A percentile compares a stretch with the other conserved stretches of the same genome.
phyloP scores from a whole-genome alignment of 2,797 vertebrate species.

The Danio aesculapii region DNA sequence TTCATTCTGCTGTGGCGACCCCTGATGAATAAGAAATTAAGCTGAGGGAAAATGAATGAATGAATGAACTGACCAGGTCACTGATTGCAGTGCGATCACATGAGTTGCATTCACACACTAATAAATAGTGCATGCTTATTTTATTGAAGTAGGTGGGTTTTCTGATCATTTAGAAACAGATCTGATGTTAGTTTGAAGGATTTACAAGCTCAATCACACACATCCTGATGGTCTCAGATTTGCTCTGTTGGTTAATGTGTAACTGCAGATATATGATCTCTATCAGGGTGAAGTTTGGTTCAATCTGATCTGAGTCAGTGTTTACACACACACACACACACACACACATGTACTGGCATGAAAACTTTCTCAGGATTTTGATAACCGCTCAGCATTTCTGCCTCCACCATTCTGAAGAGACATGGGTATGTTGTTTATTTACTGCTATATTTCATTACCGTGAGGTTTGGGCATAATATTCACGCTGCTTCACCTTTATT shows the following conservation, averaged over 20 bases:
- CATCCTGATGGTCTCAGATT: background rate
- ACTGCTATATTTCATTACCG: background rate
- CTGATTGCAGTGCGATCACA: too few species aligned
- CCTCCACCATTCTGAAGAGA: background rate
- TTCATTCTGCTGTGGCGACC: too few species aligned
- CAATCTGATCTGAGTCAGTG: background rate
- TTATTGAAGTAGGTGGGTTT: too few species aligned
- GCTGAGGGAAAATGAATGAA: too few species aligned
- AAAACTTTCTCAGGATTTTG: background rate
- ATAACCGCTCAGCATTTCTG: background rate
- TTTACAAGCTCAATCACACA: background rate
- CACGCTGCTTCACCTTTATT: background rate
- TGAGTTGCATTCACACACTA: too few species aligned
- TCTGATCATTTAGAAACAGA: too few species aligned
- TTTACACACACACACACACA: background rate
- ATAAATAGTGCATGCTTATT: too few species aligned
- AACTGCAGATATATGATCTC: background rate
- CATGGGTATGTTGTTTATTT: conserved; percentile 5
- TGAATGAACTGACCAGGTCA: too few species aligned
- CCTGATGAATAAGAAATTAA: too few species aligned
- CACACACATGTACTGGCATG: background rate
- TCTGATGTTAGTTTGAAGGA: background rate
- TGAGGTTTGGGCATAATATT: background rate
- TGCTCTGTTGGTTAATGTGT: conserved; percentile 7
- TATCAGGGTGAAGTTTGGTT: background rate